A percentile compares a stretch with the other conserved stretches of the same genome.
phyloP scores from a whole-genome alignment of 2,113 vertebrate species.

The Sigmodon hispidus region DNA sequence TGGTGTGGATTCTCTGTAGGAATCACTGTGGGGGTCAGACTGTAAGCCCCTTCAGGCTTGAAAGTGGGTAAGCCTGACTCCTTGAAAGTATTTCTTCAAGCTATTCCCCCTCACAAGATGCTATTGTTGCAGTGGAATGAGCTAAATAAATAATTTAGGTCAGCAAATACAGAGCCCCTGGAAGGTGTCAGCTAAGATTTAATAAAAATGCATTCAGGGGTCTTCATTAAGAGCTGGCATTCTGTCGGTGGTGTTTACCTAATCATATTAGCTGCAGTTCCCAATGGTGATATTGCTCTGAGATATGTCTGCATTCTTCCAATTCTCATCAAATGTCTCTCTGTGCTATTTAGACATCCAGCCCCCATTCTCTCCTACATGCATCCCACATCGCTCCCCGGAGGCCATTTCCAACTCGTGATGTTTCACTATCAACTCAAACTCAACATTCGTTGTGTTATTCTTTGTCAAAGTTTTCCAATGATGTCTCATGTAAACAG shows the following conservation, averaged over 20 bases:
- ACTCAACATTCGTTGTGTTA: background rate
- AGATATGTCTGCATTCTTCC: constrained; percentile 29
- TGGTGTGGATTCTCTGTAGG: background rate
- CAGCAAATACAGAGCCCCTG: background rate
- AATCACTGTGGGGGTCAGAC: background rate
- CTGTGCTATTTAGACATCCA: background rate
- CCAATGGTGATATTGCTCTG: background rate
- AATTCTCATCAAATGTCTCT: constrained; percentile 18
- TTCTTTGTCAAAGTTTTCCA: background rate
- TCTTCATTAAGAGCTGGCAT: constrained; percentile 59
- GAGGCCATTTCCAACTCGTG: background rate
- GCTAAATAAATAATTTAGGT: background rate
- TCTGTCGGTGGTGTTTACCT: constrained; percentile 49
- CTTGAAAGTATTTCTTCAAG: background rate
- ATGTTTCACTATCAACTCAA: background rate
- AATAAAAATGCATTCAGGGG: constrained; percentile 49
- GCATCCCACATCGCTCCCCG: background rate
- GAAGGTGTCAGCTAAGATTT: constrained; percentile 16
- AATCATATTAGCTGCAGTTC: constrained; percentile 32
- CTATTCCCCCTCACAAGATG: background rate
- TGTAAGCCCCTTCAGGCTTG: background rate
- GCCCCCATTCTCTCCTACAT: background rate
- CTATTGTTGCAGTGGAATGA: background rate
- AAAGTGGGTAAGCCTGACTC: background rate
- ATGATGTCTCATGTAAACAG: background rate